phyloP scores from a whole-genome alignment of 2,888 invertebrate genomes.

The Drosophila meridionalis region DNA sequence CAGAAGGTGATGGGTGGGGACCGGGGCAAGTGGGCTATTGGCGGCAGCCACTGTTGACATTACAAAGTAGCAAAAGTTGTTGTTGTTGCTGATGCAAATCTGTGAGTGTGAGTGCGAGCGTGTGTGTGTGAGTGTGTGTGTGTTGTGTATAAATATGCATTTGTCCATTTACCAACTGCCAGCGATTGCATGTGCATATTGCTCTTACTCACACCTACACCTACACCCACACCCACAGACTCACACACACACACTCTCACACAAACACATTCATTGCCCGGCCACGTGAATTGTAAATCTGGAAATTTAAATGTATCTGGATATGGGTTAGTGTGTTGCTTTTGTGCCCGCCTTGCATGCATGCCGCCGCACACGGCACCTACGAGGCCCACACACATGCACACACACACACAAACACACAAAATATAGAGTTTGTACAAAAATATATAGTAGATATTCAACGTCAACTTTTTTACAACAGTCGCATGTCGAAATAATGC shows the following conservation, averaged over 20 bases:
- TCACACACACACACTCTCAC: background rate
- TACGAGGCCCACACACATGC: background rate
- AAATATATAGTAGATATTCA: slow-evolving; percentile 30
- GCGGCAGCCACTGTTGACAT: slow-evolving; percentile 69
- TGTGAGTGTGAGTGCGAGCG: slow-evolving; percentile 7
- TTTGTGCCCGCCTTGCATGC: slow-evolving; percentile 32
- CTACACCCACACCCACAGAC: background rate
- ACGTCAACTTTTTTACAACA: slow-evolving; percentile 35
- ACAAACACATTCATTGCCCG: slow-evolving; percentile 49
- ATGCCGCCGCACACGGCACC: slow-evolving; percentile 32
- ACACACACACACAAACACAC: background rate
- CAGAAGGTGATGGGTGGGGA: background rate
- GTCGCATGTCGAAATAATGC: slow-evolving; percentile 46
- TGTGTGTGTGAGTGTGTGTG: slow-evolving; percentile 9
- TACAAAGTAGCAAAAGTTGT: slow-evolving; percentile 60
- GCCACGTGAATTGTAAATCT: slow-evolving; percentile 29
- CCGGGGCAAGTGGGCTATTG: slow-evolving; percentile 7
- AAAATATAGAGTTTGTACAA: slow-evolving; percentile 18
- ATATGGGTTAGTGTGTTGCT: slow-evolving; percentile 56
- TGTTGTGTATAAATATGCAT: slow-evolving; percentile 68
- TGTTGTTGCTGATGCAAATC: slow-evolving; percentile 8
- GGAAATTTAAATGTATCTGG: slow-evolving; percentile 12
- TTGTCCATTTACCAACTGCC: slow-evolving; percentile 50
- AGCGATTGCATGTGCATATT: slow-evolving; percentile 59
- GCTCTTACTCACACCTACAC: slow-evolving; percentile 4